A percentile compares a stretch with the other conserved stretches of the same genome.
Evolutionary conservation across 1,140 invertebrate species (phyloP).

Genomic region (Drosophila virilis): DNA sequence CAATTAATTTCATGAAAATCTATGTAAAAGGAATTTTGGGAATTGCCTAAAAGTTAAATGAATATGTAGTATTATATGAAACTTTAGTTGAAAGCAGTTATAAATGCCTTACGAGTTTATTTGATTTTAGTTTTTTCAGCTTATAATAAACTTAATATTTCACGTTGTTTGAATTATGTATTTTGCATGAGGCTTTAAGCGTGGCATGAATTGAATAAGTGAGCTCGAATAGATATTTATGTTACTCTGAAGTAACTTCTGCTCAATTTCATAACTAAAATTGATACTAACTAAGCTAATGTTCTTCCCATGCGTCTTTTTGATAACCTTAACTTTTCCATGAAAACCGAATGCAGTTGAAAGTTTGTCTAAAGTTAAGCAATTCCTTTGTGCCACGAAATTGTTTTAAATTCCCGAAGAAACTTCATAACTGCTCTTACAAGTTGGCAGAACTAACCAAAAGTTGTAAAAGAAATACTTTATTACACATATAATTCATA

Average conservation of each 20-base stretch:
- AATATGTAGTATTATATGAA: too few species aligned
- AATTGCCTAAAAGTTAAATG: background rate
- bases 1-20: background rate
- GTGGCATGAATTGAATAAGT: too few species aligned
- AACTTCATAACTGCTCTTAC: conserved; percentile 37
- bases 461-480: conserved; percentile 15
- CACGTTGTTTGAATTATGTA: too few species aligned
- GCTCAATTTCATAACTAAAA: background rate
- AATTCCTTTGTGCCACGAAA: conserved; percentile 37
- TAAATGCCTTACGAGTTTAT: too few species aligned
- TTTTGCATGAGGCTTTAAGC: too few species aligned
- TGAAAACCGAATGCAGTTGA: conserved; percentile 18
- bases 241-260: background rate
- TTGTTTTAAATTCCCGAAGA: conserved; percentile 36
- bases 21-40: background rate
- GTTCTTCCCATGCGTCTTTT: conserved; percentile 9
- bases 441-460: conserved; percentile 19
- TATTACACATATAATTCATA: conserved; percentile 16
- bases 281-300: conserved; percentile 19
- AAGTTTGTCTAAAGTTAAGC: conserved; percentile 34
- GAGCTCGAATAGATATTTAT: background rate
- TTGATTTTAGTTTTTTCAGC: too few species aligned
- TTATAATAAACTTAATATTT: too few species aligned
- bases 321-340: conserved; percentile 9
- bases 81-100: too few species aligned